Evolutionary conservation across 1,140 invertebrate species (phyloP).

Genomic region (Acromyrmex echinatior): DNA sequence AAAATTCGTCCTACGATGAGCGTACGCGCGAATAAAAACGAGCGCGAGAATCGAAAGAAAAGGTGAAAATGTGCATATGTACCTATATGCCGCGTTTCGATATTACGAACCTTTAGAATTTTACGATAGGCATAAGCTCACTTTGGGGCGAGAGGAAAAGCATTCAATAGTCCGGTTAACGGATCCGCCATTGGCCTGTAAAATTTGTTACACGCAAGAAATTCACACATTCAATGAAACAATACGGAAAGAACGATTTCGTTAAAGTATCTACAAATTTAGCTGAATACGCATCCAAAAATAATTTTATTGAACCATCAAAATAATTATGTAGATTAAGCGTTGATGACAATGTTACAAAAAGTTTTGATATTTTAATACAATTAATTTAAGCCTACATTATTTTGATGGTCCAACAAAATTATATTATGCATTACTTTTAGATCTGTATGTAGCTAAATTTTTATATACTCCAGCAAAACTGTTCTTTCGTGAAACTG

Average conservation of each 20-base stretch:
- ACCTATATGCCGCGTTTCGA: neutral
- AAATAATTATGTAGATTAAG: no score
- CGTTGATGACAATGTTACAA: no score
- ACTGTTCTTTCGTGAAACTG: neutral
- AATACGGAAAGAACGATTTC: neutral
- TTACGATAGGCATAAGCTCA: constrained; percentile 42
- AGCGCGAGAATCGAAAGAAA: neutral
- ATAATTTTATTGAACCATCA: no score
- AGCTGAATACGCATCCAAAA: no score
- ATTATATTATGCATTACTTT: no score
- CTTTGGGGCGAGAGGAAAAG: neutral
- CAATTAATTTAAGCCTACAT: no score
- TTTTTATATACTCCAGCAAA: no score
- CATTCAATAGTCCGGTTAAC: constrained; percentile 20
- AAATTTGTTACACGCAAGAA: constrained; percentile 54
- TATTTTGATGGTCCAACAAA: no score
- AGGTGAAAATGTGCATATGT: neutral
- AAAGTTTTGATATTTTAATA: no score
- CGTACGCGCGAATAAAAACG: constrained; percentile 1
- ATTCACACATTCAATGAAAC: constrained; percentile 20
- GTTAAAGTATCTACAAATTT: no score
- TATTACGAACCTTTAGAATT: constrained; percentile 44
- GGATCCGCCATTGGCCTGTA: constrained; percentile 25
- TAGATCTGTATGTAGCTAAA: no score
- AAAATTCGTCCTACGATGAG: constrained; percentile 15